Base-by-base conservation (phyloP, 2,888 invertebrate genomes). In the Drosophila flavopinicola region DNA sequence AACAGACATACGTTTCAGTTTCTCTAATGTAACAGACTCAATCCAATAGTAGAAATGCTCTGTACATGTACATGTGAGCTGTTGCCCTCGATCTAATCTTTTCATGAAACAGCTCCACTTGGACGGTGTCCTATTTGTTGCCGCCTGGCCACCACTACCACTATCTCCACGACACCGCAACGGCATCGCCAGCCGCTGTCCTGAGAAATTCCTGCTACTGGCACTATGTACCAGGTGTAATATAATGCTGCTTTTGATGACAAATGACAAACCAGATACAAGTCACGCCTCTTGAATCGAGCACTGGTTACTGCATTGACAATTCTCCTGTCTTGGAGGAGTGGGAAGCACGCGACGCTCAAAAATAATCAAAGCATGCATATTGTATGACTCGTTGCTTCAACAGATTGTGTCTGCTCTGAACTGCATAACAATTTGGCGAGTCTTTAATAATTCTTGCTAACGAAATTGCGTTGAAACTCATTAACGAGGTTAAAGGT, bases 181-280 rank as follows among this genome's bases (percentile, higher is more conserved):
- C n/a, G n/a, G 32, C 23, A 6, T 5, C 27, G 6, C 24, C 11
- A 6, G 6, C 38, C 5, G 23, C 20, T 20, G 3, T 11, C 4
- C 45, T 29, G 17, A 6, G 1, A 29, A n/a, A n/a, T n/a, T n/a
- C n/a, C 13, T 20, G 47, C 3, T 6, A 24, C 13, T 38, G 44
- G 17, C 15, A 23, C 48, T 10, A 11, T 24, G 32, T 29, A 53
- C 84, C 71, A 75, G 59, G 75, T 82, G 86, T 83, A 85, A 85
- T 60, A 71, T 52, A 84, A 78, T 61, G 64, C 75, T 35, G 25
- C 51, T 66, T 74, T 67, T 75, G 75, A 67, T 67, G 78, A 41
- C 53, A 69, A 78, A 83, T 78, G 78, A 78, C 78, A 78, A 85
- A 78, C 85, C 78, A 83, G 78, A 85, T 78, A 85, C 83, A 85